Evolutionary conservation across 2,113 vertebrate genomes (phyloP).

Genomic region (Lophotis ruficrista): DNA sequence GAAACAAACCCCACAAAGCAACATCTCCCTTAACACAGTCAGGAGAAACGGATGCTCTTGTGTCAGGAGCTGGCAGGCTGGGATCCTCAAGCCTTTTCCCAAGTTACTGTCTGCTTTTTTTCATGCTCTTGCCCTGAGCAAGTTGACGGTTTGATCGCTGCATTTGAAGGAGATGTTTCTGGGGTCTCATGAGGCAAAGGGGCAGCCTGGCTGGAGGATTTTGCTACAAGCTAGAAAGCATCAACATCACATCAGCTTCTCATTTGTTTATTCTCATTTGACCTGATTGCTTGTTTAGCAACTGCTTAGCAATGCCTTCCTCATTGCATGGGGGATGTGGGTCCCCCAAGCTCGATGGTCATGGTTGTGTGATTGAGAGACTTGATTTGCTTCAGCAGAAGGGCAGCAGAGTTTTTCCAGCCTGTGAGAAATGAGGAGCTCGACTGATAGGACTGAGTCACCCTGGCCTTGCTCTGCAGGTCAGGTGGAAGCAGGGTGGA

Average conservation of each 20-base stretch:
- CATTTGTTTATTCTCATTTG: not conserved
- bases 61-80: not conserved
- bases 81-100: not conserved
- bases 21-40: not conserved
- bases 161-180: not conserved
- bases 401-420: not conserved
- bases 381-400: not conserved
- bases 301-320: not conserved
- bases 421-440: not conserved
- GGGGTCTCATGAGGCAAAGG: not conserved
- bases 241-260: not conserved
- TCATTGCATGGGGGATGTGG: fast-evolving
- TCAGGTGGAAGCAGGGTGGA: not conserved
- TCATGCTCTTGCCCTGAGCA: not conserved
- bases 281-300: not conserved
- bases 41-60: not conserved
- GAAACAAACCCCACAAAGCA: not conserved
- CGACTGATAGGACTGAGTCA: not conserved
- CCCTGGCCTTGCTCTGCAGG: not conserved
- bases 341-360: not conserved
- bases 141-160: not conserved
- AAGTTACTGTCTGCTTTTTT: not conserved
- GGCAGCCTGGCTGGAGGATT: not conserved
- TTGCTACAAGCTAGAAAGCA: not conserved
- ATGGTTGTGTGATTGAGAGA: not conserved